Conservation (phyloP, 1,140 invertebrate genomes). For the Leptopilina boulardi region DNA sequence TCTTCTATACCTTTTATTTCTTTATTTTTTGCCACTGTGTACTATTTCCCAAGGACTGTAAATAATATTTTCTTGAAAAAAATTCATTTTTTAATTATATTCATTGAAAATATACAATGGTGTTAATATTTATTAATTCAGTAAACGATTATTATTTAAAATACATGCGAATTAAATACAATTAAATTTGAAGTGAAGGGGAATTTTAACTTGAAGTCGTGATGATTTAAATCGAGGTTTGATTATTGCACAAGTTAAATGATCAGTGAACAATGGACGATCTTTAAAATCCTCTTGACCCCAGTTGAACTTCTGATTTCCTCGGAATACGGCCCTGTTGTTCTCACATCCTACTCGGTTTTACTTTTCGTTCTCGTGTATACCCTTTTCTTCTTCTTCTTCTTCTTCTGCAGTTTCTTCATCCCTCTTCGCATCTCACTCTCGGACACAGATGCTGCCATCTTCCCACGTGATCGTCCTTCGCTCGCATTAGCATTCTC, state of each 20-base stretch:
- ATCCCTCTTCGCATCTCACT: slow-evolving; percentile 52
- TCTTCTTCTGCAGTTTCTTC: slow-evolving; percentile 47
- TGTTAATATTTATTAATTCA: no score
- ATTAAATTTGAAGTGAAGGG: background rate
- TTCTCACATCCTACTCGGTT: slow-evolving; percentile 47
- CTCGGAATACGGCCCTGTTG: slow-evolving; percentile 26
- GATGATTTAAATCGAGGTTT: slow-evolving; percentile 31
- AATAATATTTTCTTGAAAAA: background rate
- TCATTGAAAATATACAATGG: no score
- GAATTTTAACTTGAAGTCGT: slow-evolving; percentile 16
- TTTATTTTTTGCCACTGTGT: slow-evolving; percentile 37
- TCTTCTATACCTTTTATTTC: slow-evolving; percentile 47
- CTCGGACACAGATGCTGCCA: slow-evolving; percentile 52
- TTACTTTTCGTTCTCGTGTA: slow-evolving; percentile 33
- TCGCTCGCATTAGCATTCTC: slow-evolving; percentile 54
- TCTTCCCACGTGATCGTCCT: slow-evolving; percentile 56
- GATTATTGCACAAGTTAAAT: slow-evolving; percentile 30
- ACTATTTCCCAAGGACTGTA: slow-evolving; percentile 22
- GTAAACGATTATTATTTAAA: no score
- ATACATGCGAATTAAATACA: background rate
- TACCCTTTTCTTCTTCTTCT: slow-evolving; percentile 40
- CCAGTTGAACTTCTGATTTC: slow-evolving; percentile 30
- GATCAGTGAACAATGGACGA: slow-evolving; percentile 31
- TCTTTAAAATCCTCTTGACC: slow-evolving; percentile 33
- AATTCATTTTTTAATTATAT: background rate